Evolutionary conservation across 2,797 vertebrate species (phyloP).

Genomic region (Agapornis canus): DNA sequence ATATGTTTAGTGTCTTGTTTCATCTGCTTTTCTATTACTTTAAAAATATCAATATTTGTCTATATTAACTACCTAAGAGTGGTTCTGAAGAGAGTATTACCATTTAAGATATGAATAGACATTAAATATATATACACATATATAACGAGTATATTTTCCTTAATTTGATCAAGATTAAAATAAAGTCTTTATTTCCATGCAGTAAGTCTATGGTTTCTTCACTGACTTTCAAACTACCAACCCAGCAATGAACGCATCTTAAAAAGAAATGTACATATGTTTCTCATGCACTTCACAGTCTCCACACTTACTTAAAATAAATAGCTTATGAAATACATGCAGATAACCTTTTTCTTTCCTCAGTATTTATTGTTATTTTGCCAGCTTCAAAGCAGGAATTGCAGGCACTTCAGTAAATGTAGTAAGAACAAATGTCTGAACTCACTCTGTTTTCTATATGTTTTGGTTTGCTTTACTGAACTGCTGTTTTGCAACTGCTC

Average conservation of each 20-base stretch:
- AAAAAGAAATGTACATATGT: not conserved
- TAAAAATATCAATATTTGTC: not conserved
- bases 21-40: slow-evolving; percentile 17
- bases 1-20: not conserved
- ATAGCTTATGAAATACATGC: slow-evolving; percentile 16
- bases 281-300: slow-evolving; percentile 2
- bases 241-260: not conserved
- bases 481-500: slow-evolving; percentile 16
- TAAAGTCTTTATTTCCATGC: not conserved
- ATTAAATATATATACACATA: not conserved
- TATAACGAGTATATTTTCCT: not conserved
- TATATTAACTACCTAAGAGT: not conserved
- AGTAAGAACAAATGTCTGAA: not conserved
- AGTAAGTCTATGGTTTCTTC: not conserved
- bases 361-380: not conserved
- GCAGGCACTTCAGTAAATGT: not conserved
- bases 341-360: slow-evolving; percentile 40
- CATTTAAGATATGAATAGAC: not conserved
- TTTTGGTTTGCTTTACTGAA: not conserved
- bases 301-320: slow-evolving; percentile 10
- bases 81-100: not conserved
- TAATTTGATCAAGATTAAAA: not conserved
- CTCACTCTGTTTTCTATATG: not conserved
- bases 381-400: slow-evolving; percentile 2
- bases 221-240: not conserved